phyloP scores from a whole-genome alignment of 2,888 invertebrate species.

The Drosophila helvetica region DNA sequence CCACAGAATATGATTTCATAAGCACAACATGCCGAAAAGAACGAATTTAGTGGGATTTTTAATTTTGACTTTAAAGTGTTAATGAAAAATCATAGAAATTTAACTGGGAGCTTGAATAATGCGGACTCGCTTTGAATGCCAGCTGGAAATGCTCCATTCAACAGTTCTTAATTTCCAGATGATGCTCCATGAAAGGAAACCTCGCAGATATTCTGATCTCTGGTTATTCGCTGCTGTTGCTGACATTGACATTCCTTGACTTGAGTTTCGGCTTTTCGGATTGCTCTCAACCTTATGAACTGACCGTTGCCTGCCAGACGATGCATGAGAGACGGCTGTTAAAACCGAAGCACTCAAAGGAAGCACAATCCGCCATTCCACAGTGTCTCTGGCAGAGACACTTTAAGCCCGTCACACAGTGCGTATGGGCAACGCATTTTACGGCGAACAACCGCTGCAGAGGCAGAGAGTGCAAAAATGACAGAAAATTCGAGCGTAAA shows the following conservation, averaged over 20 bases:
- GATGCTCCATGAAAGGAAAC: background rate
- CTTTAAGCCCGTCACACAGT: constrained; percentile 53
- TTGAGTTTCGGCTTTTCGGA: constrained; percentile 11
- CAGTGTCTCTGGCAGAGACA: constrained; percentile 30
- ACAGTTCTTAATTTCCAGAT: constrained; percentile 1
- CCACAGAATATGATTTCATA: constrained; percentile 5
- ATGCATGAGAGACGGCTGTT: constrained; percentile 32
- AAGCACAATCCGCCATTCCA: constrained; percentile 41
- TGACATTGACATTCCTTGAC: constrained; percentile 4
- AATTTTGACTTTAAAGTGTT: background rate
- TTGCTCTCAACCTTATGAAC: constrained; percentile 5
- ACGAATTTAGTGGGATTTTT: too few relatives aligned
- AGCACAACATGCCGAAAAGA: background rate
- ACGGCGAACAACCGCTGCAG: constrained; percentile 10
- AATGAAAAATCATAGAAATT: background rate
- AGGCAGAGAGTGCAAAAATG: constrained; percentile 16
- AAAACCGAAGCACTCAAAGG: constrained; percentile 46
- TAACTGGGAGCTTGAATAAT: background rate
- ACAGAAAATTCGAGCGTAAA: constrained; percentile 29
- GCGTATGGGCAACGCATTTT: constrained; percentile 51
- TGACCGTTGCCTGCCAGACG: constrained; percentile 10
- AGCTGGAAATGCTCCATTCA: background rate
- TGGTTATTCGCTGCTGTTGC: too few relatives aligned
- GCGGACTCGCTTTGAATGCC: too few relatives aligned
- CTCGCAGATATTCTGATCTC: background rate